These are phyloP conservation scores for Lepidocyrtoides sp. DNA, from an alignment of 2,888 invertebrate genomes.

Conservation along the genomic window DNA sequence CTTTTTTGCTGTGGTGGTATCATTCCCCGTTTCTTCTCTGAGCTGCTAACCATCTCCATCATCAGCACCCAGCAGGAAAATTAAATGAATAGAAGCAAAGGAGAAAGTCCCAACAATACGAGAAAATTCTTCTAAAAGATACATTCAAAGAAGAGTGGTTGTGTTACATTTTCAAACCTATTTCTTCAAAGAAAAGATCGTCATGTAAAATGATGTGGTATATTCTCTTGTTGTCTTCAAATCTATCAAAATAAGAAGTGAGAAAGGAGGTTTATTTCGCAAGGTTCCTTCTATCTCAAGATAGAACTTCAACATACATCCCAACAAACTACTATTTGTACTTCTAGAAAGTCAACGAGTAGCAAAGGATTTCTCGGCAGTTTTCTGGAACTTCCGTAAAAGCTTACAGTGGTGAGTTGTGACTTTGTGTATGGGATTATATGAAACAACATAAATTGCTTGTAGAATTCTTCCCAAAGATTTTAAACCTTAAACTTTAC, in stretches of 20 bases:
- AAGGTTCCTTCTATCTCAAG: too few species aligned
- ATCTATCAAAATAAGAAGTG: slow-evolving; percentile 47
- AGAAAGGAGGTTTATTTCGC: slow-evolving; percentile 39
- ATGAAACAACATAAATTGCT: too few species aligned
- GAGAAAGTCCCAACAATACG: background rate
- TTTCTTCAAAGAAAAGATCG: background rate
- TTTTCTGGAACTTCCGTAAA: background rate
- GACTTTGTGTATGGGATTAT: too few species aligned
- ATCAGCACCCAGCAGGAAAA: slow-evolving; percentile 14
- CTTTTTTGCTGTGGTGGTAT: background rate
- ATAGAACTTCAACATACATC: too few species aligned
- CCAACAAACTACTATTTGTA: too few species aligned
- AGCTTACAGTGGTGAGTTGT: background rate
- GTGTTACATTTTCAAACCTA: background rate
- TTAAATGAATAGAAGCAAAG: slow-evolving; percentile 5
- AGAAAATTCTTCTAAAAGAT: background rate
- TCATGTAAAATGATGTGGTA: slow-evolving; percentile 5
- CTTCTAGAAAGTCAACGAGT: too few species aligned
- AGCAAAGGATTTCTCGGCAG: background rate
- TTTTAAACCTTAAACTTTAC: too few species aligned
- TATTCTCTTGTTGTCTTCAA: slow-evolving; percentile 10
- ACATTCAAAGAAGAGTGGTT: background rate
- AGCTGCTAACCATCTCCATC: background rate
- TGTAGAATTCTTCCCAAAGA: too few species aligned
- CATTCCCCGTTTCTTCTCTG: background rate